A percentile compares a stretch with the other conserved stretches of the same genome.
Conservation (phyloP, 2,113 vertebrate species). For the Martes martes region DNA sequence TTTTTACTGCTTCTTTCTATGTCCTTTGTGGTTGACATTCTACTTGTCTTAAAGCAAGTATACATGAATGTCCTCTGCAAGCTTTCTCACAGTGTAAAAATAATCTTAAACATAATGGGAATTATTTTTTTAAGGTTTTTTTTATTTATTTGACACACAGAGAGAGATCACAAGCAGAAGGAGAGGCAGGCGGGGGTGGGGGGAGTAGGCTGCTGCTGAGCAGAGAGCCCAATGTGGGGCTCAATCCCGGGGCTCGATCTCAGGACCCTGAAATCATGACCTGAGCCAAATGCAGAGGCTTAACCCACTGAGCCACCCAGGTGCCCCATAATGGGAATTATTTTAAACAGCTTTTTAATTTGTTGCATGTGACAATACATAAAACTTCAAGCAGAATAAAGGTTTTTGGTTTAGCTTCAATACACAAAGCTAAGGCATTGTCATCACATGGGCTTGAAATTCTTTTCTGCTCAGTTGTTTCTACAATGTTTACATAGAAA, state of each 20-base stretch:
- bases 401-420: not conserved
- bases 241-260: no score
- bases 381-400: constrained; percentile 35
- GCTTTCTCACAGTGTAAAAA: not conserved
- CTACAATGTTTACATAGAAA: not conserved
- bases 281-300: no score
- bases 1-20: not conserved
- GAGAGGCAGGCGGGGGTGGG: no score
- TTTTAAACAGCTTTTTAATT: constrained; percentile 38
- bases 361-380: not conserved
- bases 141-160: no score
- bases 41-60: not conserved
- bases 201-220: no score
- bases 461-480: constrained; percentile 37
- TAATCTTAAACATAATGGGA: not conserved
- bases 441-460: not conserved
- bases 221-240: no score
- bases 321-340: not conserved
- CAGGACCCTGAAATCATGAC: no score
- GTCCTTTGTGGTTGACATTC: not conserved
- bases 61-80: not conserved
- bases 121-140: not conserved
- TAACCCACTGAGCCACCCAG: no score
- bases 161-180: no score
- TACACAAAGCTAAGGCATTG: not conserved